These are phyloP conservation scores for Malurus elegans DNA, from an alignment of 2,113 vertebrate genomes.

Conservation along the genomic window DNA sequence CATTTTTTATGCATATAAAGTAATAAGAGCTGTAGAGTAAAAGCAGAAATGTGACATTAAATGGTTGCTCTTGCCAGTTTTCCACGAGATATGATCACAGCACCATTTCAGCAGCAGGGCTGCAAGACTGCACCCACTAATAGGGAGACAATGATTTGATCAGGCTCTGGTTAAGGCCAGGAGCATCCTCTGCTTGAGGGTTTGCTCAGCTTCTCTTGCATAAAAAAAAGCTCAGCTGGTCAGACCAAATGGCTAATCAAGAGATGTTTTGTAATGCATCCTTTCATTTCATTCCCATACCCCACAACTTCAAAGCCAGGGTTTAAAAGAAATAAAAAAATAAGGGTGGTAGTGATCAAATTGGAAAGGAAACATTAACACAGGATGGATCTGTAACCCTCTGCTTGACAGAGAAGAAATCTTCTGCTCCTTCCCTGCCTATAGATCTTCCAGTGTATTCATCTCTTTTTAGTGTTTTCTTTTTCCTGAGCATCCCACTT, in stretches of 20 bases:
- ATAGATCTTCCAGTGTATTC: background rate
- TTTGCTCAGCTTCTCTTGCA: background rate
- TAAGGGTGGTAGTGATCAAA: background rate
- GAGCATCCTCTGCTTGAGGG: background rate
- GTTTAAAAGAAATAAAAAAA: background rate
- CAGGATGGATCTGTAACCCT: background rate
- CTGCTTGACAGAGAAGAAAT: background rate
- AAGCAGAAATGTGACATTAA: slow-evolving; percentile 26
- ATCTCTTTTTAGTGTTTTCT: background rate
- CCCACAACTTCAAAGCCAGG: background rate
- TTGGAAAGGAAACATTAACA: background rate
- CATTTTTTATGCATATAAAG: slow-evolving; percentile 28
- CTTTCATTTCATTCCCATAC: background rate
- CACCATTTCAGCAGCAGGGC: background rate
- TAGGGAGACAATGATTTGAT: background rate
- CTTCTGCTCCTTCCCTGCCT: background rate
- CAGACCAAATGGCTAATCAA: background rate
- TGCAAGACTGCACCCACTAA: background rate
- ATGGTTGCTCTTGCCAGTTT: background rate
- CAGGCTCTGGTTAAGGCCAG: background rate
- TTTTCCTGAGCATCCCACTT: background rate
- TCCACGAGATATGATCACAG: background rate
- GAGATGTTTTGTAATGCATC: background rate
- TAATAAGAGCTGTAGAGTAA: background rate
- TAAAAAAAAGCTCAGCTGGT: background rate